These are phyloP conservation scores for Bombus ignitus DNA, from an alignment of 1,140 invertebrate genomes.

Conservation along the genomic window DNA sequence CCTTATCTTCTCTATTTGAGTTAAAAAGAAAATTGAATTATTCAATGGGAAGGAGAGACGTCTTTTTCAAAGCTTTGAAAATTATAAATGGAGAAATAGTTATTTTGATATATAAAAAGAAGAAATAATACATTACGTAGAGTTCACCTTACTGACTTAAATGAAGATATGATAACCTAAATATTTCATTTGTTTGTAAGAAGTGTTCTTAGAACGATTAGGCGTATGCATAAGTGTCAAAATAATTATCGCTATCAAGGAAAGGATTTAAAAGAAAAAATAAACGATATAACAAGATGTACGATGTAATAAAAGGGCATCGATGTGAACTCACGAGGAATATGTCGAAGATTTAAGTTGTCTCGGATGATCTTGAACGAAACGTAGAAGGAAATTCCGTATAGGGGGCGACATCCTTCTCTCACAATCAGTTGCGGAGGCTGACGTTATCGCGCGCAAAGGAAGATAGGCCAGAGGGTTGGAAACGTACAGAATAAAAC, in stretches of 20 bases:
- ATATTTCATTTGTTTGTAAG: too few species aligned
- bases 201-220: too few species aligned
- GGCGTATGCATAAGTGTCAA: too few species aligned
- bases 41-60: not conserved
- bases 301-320: slow-evolving; percentile 17
- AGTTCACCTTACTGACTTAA: too few species aligned
- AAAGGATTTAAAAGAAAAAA: too few species aligned
- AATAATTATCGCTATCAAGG: too few species aligned
- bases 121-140: too few species aligned
- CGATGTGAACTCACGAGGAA: slow-evolving; percentile 47
- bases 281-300: not conserved
- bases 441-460: slow-evolving; percentile 60
- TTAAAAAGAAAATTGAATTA: slow-evolving; percentile 22
- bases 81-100: not conserved
- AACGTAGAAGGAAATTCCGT: slow-evolving; percentile 57
- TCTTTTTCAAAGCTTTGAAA: not conserved
- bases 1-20: not conserved
- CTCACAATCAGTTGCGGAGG: slow-evolving; percentile 67
- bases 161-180: too few species aligned
- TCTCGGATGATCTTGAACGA: slow-evolving; percentile 61
- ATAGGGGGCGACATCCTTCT: slow-evolving; percentile 64
- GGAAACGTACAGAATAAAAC: slow-evolving; percentile 66
- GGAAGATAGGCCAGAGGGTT: slow-evolving; percentile 54
- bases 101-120: too few species aligned
- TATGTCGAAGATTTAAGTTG: slow-evolving; percentile 63